Evolutionary conservation across 1,140 invertebrate genomes (phyloP).

Genomic region (Bicyclus anynana): DNA sequence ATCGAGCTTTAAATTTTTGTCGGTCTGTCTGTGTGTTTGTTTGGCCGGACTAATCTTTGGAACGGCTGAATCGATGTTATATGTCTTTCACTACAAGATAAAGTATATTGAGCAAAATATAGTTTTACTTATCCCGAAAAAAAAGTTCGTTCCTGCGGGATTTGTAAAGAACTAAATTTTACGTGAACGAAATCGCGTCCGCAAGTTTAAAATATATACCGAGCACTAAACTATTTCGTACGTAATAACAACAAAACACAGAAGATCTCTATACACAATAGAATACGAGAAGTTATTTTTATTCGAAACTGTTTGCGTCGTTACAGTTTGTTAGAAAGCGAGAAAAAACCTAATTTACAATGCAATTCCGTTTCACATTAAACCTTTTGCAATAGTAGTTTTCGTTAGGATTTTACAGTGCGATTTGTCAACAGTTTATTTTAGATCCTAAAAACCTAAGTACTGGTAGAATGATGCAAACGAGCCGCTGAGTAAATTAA

Average conservation of each 20-base stretch:
- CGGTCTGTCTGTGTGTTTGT: too few relatives aligned
- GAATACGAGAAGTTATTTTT: background rate
- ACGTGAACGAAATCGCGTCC: too few relatives aligned
- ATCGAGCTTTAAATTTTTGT: too few relatives aligned
- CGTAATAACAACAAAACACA: background rate
- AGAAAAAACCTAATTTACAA: slow-evolving; percentile 22
- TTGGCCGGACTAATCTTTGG: too few relatives aligned
- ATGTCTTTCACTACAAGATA: too few relatives aligned
- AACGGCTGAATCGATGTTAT: too few relatives aligned
- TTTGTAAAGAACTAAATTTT: too few relatives aligned
- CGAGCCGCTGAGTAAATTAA: background rate
- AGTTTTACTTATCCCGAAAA: too few relatives aligned
- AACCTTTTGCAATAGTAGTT: slow-evolving; percentile 10
- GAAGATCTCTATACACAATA: background rate
- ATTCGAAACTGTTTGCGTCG: slow-evolving; percentile 4
- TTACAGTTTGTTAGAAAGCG: slow-evolving; percentile 17
- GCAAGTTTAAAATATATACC: background rate
- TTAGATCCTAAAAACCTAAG: background rate
- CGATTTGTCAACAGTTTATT: slow-evolving; percentile 15
- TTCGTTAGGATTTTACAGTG: background rate
- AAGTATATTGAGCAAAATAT: too few relatives aligned
- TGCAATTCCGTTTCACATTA: slow-evolving; percentile 15
- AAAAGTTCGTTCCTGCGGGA: too few relatives aligned
- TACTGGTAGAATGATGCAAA: background rate
- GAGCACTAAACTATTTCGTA: background rate